Conservation (phyloP, 2,113 vertebrate genomes). For the Quiscalus mexicanus region DNA sequence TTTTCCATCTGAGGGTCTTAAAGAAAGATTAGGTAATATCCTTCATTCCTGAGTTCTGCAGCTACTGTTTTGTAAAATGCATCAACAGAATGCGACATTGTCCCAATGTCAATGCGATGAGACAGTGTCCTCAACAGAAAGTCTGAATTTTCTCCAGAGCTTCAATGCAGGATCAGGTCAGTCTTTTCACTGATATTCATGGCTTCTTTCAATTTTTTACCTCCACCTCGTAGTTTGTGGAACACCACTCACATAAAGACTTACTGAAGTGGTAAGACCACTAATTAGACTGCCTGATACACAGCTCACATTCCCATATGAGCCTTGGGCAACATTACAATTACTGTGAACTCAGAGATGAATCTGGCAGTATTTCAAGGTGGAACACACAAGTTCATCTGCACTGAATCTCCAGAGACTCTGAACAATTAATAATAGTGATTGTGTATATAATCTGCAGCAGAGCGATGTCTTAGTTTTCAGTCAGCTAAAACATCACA, state of each 20-base stretch:
- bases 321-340: neutral
- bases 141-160: neutral
- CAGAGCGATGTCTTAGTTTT: neutral
- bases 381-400: neutral
- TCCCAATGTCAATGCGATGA: too few species aligned
- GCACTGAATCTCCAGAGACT: neutral
- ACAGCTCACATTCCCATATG: neutral
- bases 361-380: neutral
- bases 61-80: neutral
- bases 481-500: neutral
- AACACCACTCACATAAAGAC: neutral
- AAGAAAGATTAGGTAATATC: neutral
- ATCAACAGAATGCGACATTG: neutral
- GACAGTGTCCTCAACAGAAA: neutral
- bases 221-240: neutral
- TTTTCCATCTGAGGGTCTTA: neutral
- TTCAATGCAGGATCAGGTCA: neutral
- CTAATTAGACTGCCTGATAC: neutral
- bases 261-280: neutral
- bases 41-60: neutral
- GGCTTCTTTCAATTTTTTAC: neutral
- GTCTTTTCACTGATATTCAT: neutral
- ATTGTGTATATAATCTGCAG: neutral
- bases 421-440: neutral
- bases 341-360: neutral